Evolutionary conservation across 2,113 vertebrate genomes (phyloP), one percentile per base, ranked within the genome.

Genomic region (Martes martes): DNA sequence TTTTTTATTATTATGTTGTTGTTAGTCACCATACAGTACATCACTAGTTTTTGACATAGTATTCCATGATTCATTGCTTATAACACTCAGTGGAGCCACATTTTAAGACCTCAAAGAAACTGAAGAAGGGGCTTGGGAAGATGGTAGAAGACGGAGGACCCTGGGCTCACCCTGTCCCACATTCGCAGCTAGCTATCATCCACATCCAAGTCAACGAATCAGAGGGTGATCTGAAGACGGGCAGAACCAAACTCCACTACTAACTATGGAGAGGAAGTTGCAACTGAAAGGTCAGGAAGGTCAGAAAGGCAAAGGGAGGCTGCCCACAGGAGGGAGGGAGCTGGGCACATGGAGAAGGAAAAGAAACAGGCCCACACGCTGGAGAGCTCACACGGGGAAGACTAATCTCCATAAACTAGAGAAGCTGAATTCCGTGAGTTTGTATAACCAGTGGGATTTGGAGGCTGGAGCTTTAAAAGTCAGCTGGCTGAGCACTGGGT

Each of bases 101-200:
- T 93, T 96, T 94, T 61, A 42, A 45, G 86, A 79, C 6, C 6
- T 24, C 52, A 81, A 63, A 61, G 39, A 50, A 55, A 61, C 74
- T 47, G 42, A 76, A 47, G 26, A 78, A 47, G 42, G 74, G 8
- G 74, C 14, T 78, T 10, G 42, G 26, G 42, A 78, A 78, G 74
- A 78, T 31, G 14, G 26, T 1, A 0, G 11, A 28, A 28, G 31
- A 33, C 7, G 11, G 15, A 31, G 42, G 26, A 47, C 7, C 42
- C 74, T 47, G 74, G 45, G 26, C 26, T 78, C 45, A 28, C 74
- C 74, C 26, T 18, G 42, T 47, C 74, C 74, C 74, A 31, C 14
- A 2, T 45, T 76, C 28, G 13, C 73, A 76, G 42, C 24, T 16
- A 76, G 6, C 1, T 76, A 16, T 76, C 42, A 45, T 16, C 42